These are phyloP conservation scores for Alces alces DNA, from an alignment of 2,113 vertebrate species.

Conservation along the genomic window DNA sequence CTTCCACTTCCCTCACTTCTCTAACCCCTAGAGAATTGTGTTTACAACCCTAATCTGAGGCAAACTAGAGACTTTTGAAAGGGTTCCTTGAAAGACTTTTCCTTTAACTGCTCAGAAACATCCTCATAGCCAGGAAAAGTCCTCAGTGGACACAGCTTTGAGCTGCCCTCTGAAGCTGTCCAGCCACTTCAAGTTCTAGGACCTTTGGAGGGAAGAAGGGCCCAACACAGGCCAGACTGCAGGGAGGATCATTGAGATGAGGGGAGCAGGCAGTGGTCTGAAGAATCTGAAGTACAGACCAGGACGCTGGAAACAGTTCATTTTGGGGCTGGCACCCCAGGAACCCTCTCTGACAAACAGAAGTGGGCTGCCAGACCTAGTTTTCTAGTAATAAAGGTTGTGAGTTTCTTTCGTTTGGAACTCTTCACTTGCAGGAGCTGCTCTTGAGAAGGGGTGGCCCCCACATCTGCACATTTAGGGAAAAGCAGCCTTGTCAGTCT, in stretches of 20 bases:
- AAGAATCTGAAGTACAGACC: background rate
- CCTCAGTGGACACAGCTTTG: background rate
- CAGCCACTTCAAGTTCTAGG: background rate
- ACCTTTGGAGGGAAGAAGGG: background rate
- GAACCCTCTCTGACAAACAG: background rate
- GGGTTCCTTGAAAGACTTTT: background rate
- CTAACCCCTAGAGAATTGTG: background rate
- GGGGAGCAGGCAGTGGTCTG: background rate
- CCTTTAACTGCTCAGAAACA: background rate
- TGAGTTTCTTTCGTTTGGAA: background rate
- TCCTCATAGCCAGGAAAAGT: background rate
- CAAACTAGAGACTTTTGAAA: background rate
- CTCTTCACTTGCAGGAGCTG: background rate
- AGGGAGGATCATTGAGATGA: background rate
- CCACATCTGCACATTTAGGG: rapidly evolving
- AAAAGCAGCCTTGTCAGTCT: background rate
- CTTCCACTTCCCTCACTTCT: background rate
- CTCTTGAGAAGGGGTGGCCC: background rate
- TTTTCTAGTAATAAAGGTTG: background rate
- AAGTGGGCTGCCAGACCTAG: background rate
- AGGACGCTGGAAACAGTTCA: background rate
- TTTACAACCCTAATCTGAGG: background rate
- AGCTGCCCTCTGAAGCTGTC: background rate
- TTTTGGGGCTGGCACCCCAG: background rate
- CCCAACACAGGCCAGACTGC: background rate